phyloP scores from a whole-genome alignment of 1,140 invertebrate genomes.

The Chironomus striatipennis region DNA sequence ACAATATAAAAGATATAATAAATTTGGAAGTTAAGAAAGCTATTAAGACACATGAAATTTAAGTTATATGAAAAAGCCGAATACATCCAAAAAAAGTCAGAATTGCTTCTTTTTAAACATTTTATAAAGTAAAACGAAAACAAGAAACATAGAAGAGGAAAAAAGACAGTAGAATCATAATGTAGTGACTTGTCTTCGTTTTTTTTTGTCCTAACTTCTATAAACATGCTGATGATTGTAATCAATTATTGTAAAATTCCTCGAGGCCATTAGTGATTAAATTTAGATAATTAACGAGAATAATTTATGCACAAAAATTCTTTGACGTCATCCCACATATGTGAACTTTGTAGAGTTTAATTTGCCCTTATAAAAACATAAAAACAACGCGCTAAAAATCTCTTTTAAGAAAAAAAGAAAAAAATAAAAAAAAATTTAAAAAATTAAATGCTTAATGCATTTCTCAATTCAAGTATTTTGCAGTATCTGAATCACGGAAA shows the following conservation, averaged over 20 bases:
- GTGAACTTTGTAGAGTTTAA: neutral
- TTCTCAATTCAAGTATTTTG: constrained; percentile 14
- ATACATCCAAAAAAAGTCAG: too few species aligned
- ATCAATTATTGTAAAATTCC: constrained; percentile 7
- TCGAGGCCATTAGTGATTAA: neutral
- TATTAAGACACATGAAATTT: too few species aligned
- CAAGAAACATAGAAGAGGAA: neutral
- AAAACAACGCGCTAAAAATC: constrained; percentile 7
- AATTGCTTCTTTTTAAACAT: too few species aligned
- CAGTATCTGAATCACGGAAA: constrained; percentile 12
- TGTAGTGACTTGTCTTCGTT: neutral
- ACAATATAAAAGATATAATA: too few species aligned
- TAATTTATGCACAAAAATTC: constrained; percentile 3
- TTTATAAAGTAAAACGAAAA: too few species aligned
- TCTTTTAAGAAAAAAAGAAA: neutral
- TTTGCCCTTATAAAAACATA: constrained; percentile 14
- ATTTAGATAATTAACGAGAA: neutral
- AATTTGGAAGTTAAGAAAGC: too few species aligned
- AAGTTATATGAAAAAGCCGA: too few species aligned
- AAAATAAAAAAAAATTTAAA: neutral
- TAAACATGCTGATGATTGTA: constrained; percentile 8
- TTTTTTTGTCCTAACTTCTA: neutral
- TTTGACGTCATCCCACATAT: constrained; percentile 2
- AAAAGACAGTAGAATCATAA: neutral
- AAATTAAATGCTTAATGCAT: constrained; percentile 14